phyloP scores from a whole-genome alignment of 2,888 invertebrate species.

The Zaprionus lineosus region DNA sequence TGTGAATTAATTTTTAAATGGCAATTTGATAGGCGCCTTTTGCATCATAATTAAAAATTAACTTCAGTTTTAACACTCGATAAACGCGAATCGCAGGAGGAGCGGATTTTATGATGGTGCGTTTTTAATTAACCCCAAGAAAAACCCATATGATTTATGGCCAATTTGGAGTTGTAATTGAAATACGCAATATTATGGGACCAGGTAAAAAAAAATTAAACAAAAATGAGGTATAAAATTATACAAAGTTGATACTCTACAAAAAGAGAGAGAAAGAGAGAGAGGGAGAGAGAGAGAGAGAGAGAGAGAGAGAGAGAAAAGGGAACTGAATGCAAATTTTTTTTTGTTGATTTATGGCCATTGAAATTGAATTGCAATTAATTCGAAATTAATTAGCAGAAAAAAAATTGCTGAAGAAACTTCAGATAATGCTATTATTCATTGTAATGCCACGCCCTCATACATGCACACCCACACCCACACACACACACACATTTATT shows the following conservation, averaged over 20 bases:
- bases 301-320: not conserved
- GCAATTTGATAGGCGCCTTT: conserved; percentile 65
- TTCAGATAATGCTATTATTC: conserved; percentile 15
- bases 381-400: conserved; percentile 63
- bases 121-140: conserved; percentile 51
- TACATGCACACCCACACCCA: conserved; percentile 32
- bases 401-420: conserved; percentile 8
- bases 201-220: not conserved
- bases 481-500: conserved; percentile 38
- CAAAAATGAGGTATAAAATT: not conserved
- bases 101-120: no score
- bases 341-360: conserved; percentile 33
- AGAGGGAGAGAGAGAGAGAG: not conserved
- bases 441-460: conserved; percentile 31
- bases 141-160: conserved; percentile 44
- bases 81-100: conserved; percentile 43
- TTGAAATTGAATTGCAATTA: conserved; percentile 62
- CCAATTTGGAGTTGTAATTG: conserved; percentile 26
- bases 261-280: not conserved
- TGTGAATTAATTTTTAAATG: conserved; percentile 77
- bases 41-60: conserved; percentile 71
- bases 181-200: conserved; percentile 14
- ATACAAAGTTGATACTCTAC: no score
- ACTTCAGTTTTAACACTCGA: conserved; percentile 74
- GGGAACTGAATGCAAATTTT: conserved; percentile 31